A percentile compares a stretch with the other conserved stretches of the same genome.
These are phyloP conservation scores for Ictalurus furcatus DNA, from an alignment of 2,113 vertebrate species.

Conservation along the genomic window DNA sequence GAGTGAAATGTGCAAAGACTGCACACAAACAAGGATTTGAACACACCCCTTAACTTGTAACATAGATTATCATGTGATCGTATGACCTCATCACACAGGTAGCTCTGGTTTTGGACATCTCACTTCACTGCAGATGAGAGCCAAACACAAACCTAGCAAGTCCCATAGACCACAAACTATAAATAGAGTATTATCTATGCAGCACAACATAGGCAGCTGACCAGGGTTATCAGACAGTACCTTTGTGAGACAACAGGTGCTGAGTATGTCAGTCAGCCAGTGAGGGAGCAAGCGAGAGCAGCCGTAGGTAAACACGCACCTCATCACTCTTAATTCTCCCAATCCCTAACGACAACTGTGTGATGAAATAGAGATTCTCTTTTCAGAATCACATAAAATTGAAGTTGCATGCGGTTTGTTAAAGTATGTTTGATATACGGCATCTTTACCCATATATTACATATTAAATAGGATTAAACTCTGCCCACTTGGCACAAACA, in stretches of 20 bases:
- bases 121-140: slow-evolving; percentile 31
- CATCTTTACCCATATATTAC: not conserved
- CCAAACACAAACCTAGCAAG: slow-evolving; percentile 21
- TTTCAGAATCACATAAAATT: slow-evolving; percentile 2
- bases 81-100: slow-evolving; percentile 34
- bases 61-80: not conserved
- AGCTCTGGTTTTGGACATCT: slow-evolving; percentile 24
- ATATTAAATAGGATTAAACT: not conserved
- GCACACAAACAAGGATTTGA: not conserved
- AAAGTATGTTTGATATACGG: too few species aligned
- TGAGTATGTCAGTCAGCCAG: slow-evolving; percentile 47
- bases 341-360: slow-evolving; percentile 5
- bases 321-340: slow-evolving; percentile 18
- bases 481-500: not conserved
- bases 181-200: slow-evolving; percentile 59
- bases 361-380: slow-evolving; percentile 8
- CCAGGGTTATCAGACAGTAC: slow-evolving; percentile 51
- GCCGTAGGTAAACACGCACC: slow-evolving; percentile 9
- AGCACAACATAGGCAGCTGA: slow-evolving; percentile 54
- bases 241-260: slow-evolving; percentile 56
- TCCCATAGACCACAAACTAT: slow-evolving; percentile 37
- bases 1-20: not conserved
- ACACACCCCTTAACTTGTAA: slow-evolving; percentile 29
- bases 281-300: not conserved
- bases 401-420: not conserved